These are phyloP conservation scores for Smittia aterrima DNA, from an alignment of 2,888 invertebrate species.

Conservation along the genomic window DNA sequence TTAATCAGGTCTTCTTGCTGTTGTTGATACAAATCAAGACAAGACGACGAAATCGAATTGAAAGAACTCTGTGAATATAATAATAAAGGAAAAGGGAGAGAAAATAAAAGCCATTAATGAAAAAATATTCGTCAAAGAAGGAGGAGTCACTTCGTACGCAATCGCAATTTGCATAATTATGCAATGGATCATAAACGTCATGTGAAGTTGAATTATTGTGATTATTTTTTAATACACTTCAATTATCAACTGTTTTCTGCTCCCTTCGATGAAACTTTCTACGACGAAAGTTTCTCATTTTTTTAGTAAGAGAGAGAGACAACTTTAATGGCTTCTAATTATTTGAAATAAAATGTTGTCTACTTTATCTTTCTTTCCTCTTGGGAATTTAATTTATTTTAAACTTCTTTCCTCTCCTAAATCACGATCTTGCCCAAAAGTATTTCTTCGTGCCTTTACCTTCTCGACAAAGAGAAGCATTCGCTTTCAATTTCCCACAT, in stretches of 20 bases:
- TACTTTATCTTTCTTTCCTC: background rate
- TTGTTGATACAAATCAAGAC: slow-evolving; percentile 50
- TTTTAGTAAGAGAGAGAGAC: no score
- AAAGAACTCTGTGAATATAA: slow-evolving; percentile 52
- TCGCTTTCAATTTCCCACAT: slow-evolving; percentile 8
- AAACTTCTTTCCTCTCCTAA: background rate
- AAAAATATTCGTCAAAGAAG: background rate
- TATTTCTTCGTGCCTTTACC: background rate
- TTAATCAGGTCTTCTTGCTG: slow-evolving; percentile 42
- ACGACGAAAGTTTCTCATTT: no score
- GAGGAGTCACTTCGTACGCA: background rate
- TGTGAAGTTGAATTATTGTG: background rate
- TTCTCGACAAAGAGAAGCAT: background rate
- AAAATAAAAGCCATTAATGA: background rate
- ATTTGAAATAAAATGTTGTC: background rate
- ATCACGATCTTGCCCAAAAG: slow-evolving; percentile 2
- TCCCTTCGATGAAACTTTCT: no score
- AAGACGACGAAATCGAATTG: slow-evolving; percentile 54
- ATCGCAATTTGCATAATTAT: slow-evolving; percentile 7
- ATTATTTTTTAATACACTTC: background rate
- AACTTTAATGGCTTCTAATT: background rate
- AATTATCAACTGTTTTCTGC: background rate
- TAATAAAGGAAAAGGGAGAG: slow-evolving; percentile 43
- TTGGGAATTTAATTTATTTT: background rate
- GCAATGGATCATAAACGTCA: slow-evolving; percentile 2